phyloP scores from a whole-genome alignment of 2,113 vertebrate genomes.

The Thymallus thymallus region DNA sequence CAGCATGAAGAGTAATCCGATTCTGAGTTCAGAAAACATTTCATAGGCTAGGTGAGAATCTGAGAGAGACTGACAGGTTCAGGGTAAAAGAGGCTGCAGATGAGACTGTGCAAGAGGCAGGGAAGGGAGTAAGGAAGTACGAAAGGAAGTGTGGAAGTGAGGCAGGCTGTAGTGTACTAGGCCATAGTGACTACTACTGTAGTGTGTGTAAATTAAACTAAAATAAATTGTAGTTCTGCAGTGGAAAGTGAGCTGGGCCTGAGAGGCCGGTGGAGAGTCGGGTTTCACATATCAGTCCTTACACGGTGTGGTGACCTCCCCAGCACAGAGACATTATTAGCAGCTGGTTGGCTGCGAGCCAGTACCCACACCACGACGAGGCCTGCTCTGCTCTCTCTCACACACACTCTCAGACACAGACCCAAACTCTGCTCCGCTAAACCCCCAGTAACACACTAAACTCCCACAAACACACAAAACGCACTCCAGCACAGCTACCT shows the following conservation, averaged over 20 bases:
- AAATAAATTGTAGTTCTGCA: too few relatives aligned
- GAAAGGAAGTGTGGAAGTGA: too few relatives aligned
- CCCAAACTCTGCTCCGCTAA: slow-evolving; percentile 27
- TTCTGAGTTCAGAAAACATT: too few relatives aligned
- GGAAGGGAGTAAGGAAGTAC: too few relatives aligned
- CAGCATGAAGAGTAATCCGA: too few relatives aligned
- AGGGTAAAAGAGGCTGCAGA: background rate
- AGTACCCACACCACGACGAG: slow-evolving; percentile 34
- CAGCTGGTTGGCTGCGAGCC: slow-evolving; percentile 72
- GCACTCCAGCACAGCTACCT: background rate
- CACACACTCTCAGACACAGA: background rate
- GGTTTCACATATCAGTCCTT: slow-evolving; percentile 74
- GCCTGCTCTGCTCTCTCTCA: slow-evolving; percentile 36
- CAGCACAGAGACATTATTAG: slow-evolving; percentile 70
- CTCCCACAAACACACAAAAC: slow-evolving; percentile 15
- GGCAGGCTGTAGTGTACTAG: background rate
- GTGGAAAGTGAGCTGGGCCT: slow-evolving; percentile 1
- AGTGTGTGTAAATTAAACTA: too few relatives aligned
- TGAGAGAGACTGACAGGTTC: too few relatives aligned
- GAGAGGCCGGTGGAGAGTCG: slow-evolving; percentile 37
- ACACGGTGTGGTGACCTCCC: slow-evolving; percentile 63
- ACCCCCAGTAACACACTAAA: too few relatives aligned
- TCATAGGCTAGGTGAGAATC: too few relatives aligned
- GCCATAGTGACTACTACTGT: too few relatives aligned
- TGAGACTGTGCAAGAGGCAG: background rate